Conservation (phyloP, 2,113 vertebrate species). For the Hemichromis elongatus region DNA sequence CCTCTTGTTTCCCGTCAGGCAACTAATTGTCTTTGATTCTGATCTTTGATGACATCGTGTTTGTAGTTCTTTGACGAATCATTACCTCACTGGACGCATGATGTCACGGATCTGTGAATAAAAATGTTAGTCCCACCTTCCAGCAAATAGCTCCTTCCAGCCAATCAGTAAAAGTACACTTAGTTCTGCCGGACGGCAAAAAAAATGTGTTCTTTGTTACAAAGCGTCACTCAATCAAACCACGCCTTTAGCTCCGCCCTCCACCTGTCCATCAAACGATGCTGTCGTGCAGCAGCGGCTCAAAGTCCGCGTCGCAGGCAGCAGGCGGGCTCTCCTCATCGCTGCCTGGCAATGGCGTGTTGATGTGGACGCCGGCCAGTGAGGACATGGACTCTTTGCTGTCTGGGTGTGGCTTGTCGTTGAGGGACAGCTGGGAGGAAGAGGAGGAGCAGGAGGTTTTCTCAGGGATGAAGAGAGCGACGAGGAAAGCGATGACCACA, state of each 20-base stretch:
- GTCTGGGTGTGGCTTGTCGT: slow-evolving; percentile 64
- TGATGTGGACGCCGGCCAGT: slow-evolving; percentile 70
- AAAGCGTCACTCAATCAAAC: background rate
- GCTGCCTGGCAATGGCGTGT: slow-evolving; percentile 73
- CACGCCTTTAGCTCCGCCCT: background rate
- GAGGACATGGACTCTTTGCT: slow-evolving; percentile 76
- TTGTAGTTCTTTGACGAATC: background rate
- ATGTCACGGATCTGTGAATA: background rate
- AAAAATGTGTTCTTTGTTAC: background rate
- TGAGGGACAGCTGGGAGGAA: slow-evolving; percentile 39
- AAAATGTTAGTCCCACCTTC: background rate
- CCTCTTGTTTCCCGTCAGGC: background rate
- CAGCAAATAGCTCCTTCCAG: background rate
- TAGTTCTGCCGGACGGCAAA: background rate
- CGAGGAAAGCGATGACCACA: slow-evolving; percentile 87
- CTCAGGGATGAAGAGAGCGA: slow-evolving; percentile 93
- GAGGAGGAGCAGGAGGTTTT: slow-evolving; percentile 46
- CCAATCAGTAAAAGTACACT: slow-evolving; percentile 9
- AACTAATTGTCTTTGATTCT: background rate
- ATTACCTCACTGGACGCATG: background rate
- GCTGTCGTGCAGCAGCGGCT: slow-evolving; percentile 89
- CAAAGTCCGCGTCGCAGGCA: slow-evolving; percentile 81
- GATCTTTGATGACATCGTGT: background rate
- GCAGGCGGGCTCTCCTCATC: slow-evolving; percentile 78
- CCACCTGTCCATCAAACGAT: slow-evolving; percentile 75